Conservation (phyloP, 2,888 invertebrate species). For the Arenicola marina region DNA sequence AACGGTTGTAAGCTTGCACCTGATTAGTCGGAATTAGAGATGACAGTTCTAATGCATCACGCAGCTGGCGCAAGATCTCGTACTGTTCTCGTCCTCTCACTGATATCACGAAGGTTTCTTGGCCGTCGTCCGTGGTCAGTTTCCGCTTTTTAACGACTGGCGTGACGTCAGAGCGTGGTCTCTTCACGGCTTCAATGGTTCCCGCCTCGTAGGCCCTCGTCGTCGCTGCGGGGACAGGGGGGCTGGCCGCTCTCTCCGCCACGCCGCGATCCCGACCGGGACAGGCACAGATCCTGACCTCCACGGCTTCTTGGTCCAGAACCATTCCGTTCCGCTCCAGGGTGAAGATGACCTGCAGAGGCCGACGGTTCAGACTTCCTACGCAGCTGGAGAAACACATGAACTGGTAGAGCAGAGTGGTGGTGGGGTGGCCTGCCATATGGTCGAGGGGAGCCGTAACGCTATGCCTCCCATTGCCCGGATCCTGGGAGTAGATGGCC, state of each 20-base stretch:
- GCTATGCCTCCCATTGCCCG: slow-evolving; percentile 12
- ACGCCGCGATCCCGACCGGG: not conserved
- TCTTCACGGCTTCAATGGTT: too few relatives aligned
- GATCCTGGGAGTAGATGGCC: slow-evolving; percentile 14
- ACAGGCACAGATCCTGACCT: not conserved
- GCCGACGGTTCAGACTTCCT: slow-evolving; percentile 76
- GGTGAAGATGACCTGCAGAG: slow-evolving; percentile 66
- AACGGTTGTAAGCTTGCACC: too few relatives aligned
- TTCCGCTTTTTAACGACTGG: too few relatives aligned
- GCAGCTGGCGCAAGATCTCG: too few relatives aligned
- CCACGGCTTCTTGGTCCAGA: not conserved
- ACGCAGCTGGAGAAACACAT: slow-evolving; percentile 79
- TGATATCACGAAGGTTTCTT: too few relatives aligned
- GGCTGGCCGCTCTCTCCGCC: not conserved
- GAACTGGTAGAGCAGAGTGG: slow-evolving; percentile 73
- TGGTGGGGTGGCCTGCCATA: slow-evolving; percentile 66
- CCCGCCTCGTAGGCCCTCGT: too few relatives aligned
- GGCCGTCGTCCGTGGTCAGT: too few relatives aligned
- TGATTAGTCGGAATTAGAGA: too few relatives aligned
- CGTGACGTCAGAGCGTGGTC: too few relatives aligned
- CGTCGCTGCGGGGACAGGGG: not conserved
- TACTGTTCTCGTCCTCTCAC: too few relatives aligned
- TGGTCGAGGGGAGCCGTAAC: slow-evolving; percentile 20
- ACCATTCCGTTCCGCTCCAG: slow-evolving; percentile 45
- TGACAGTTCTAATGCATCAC: too few relatives aligned